Evolutionary conservation across 2,797 vertebrate species (phyloP), one percentile per base, ranked within the genome.

Genomic region (Helarctos malayanus): DNA sequence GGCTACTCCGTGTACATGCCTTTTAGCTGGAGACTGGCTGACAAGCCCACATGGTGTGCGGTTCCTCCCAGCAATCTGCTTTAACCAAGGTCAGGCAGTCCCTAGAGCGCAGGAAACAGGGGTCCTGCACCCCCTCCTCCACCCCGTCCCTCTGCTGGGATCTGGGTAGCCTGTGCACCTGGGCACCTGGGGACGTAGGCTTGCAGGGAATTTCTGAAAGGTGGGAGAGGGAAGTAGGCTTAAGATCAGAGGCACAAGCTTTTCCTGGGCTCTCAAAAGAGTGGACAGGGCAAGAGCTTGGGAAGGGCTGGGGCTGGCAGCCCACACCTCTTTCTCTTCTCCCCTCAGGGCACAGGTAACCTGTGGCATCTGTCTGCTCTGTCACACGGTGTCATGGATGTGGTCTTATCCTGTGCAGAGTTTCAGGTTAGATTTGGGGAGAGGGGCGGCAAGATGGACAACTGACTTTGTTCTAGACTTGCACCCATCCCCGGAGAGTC

Each of bases 351-450:
- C 18, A 56, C 52, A 76, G 63, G 18, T 18, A 11, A 12, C 25
- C 68, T 3, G 2, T 2, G 35, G 29, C 54, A 9, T 21, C 73
- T 49, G 13, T 14, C 49, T 57, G 25, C 49, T 92, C n/a, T 13
- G 3, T 25, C 23, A n/a, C n/a, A 27, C 71, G 7, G n/a, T 10
- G 15, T 49, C 25, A 4, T 27, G 85, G 7, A 14, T 0, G 0
- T 1, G 12, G 32, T 52, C 23, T 79, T 47, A 49, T 45, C 68
- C 29, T 18, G 1, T 4, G 45, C 69, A 65, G 63, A 85, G 65
- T 35, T 49, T 96, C 71, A 32, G 45, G 63, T 54, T 32, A 32
- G 54, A 23, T 18, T 45, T 5, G 27, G 12, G 16, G 6, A 3
- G 10, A 38, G 23, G 18, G 54, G 7, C 8, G 0, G 21, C 1